These are phyloP conservation scores for Xerus inauris DNA, from an alignment of 2,113 vertebrate genomes.

Conservation along the genomic window DNA sequence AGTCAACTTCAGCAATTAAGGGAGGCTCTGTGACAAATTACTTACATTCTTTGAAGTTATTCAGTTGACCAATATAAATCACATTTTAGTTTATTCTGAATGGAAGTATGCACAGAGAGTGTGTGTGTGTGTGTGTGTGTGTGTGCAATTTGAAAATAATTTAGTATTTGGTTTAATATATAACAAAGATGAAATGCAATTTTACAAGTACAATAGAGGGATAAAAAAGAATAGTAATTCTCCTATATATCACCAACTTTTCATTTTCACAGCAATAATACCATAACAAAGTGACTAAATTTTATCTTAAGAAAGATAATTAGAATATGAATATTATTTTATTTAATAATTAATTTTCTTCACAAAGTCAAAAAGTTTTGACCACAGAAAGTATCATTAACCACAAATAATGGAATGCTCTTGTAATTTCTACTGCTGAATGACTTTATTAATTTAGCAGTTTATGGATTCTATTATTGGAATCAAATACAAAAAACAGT, in stretches of 20 bases:
- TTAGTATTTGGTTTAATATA: not conserved
- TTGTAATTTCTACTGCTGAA: conserved; percentile 50
- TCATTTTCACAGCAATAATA: not conserved
- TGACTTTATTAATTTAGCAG: conserved; percentile 67
- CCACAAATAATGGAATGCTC: conserved; percentile 46
- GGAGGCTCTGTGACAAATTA: not conserved
- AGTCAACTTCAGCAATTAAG: too few species aligned
- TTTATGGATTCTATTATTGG: conserved; percentile 65
- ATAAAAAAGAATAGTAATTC: not conserved
- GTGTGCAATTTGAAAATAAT: not conserved
- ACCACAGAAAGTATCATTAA: conserved; percentile 55
- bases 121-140: not conserved
- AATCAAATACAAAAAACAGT: conserved; percentile 1
- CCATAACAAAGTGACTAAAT: conserved; percentile 17
- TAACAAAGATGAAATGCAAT: not conserved
- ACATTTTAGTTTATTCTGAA: not conserved
- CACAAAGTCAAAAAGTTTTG: conserved; percentile 57
- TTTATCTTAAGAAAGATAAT: conserved; percentile 43
- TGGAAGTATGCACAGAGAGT: not conserved
- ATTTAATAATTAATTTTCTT: conserved; percentile 60
- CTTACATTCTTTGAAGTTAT: not conserved
- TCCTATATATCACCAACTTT: not conserved
- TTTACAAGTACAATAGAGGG: not conserved
- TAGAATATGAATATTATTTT: not conserved
- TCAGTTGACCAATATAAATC: not conserved